A percentile compares a stretch with the other conserved stretches of the same genome.
phyloP scores from a whole-genome alignment of 2,797 vertebrate genomes.

The Mormyrops boulengeri region DNA sequence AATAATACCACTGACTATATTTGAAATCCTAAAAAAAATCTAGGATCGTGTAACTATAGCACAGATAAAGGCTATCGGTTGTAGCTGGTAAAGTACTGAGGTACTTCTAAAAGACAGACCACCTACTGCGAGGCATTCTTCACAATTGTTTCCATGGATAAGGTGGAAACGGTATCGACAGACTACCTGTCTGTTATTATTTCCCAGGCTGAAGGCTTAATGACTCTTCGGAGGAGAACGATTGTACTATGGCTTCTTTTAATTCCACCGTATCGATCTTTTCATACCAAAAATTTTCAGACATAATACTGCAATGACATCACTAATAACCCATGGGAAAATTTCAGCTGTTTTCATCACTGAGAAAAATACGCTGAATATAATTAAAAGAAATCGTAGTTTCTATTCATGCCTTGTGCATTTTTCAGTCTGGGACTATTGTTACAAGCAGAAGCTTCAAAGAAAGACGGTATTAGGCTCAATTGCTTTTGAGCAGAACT shows the following conservation, averaged over 20 bases:
- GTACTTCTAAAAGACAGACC: conserved; percentile 11
- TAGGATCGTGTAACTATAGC: not conserved
- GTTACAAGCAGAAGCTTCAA: not conserved
- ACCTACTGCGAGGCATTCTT: not conserved
- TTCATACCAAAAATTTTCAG: conserved; percentile 16
- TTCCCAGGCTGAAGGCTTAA: conserved; percentile 8
- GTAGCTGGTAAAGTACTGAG: not conserved
- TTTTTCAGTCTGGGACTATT: not conserved
- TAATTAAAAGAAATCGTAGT: conserved; percentile 9
- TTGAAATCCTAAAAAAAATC: not conserved
- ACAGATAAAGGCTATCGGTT: conserved; percentile 4
- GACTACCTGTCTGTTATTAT: conserved; percentile 14
- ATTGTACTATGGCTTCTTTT: conserved; percentile 16
- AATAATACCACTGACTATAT: not conserved
- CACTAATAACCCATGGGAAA: conserved; percentile 7
- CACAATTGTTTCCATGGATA: conserved; percentile 5
- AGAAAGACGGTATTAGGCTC: not conserved
- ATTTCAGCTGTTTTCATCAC: conserved; percentile 11
- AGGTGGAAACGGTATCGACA: conserved; percentile 13
- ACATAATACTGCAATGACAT: conserved; percentile 8
- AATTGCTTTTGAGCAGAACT: not conserved
- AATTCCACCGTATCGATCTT: not conserved
- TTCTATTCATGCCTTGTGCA: not conserved
- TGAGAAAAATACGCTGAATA: not conserved
- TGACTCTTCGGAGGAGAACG: conserved; percentile 7